Base-by-base conservation (phyloP, 1,140 invertebrate genomes). In the Parapsyche elsis region DNA sequence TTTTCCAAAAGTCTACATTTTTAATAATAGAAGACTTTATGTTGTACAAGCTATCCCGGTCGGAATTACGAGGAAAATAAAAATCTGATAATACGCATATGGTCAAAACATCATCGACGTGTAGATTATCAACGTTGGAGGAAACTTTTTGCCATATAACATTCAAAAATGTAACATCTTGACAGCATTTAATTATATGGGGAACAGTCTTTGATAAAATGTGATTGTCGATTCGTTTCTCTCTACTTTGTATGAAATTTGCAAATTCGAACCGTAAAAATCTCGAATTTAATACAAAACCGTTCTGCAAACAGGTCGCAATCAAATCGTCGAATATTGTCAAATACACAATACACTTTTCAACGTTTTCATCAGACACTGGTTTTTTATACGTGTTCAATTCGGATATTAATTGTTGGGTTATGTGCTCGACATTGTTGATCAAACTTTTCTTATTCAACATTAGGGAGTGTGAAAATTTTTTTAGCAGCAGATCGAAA, bases 1-100 rank as follows among this genome's bases (percentile, higher is more conserved):
- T 57, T 49, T 61, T 78, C 84, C 84, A 84, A 82, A 84, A 84
- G 14, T 84, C 71, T 10, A 10, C 76, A 46, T 74, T 73, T 30
- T 81, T 79, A 24, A 81, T 44, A 74, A 83, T 77, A 9, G 19
- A 79, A n/a, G 76, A 80, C 16, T 76, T 46, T 1, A 81, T 46
- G 59, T 80, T 80, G 38, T 76, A 71, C 21, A 21, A 38, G 10
- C 38, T 71, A 26, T 46, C 44, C 5, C 23, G n/a, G 23, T 80
- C 67, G 0, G 59, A 46, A 57, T 49, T 14, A n/a, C 30, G n/a
- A 26, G 80, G 80, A 70, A 81, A 79, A 83, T 83, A 81, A 81
- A 53, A 84, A 78, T 83, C 75, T 16, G 80, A 81, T n/a, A 83
- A 30, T 5, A 80, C 38, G 19, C 80, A 79, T 14, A 83, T 21